Conservation (phyloP, 2,797 vertebrate genomes). For the Paratrypauchen microcephalus region DNA sequence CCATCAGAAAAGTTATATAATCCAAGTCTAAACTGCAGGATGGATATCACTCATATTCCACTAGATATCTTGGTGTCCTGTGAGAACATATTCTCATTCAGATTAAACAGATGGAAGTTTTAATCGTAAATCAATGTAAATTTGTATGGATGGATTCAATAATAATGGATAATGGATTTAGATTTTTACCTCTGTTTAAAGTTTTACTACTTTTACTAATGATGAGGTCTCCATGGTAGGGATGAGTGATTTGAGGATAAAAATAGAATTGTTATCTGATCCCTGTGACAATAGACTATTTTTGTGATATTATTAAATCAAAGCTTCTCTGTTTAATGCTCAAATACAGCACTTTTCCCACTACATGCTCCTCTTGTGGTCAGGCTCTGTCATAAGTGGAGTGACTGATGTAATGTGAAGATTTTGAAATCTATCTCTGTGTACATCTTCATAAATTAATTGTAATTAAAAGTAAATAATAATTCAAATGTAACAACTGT, state of each 20-base stretch:
- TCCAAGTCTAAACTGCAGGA: too few relatives aligned
- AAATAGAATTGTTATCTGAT: neutral
- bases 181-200: too few relatives aligned
- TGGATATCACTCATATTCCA: too few relatives aligned
- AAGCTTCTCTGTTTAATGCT: neutral
- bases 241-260: neutral
- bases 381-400: neutral
- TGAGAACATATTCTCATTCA: too few relatives aligned
- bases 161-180: too few relatives aligned
- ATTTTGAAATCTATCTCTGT: neutral
- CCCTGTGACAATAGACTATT: neutral
- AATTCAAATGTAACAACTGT: neutral
- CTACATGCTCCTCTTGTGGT: neutral
- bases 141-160: too few relatives aligned
- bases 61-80: too few relatives aligned
- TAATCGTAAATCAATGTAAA: too few relatives aligned
- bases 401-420: neutral
- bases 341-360: neutral
- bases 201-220: neutral
- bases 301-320: neutral
- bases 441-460: too few relatives aligned
- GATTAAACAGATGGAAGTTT: too few relatives aligned
- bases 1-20: too few relatives aligned
- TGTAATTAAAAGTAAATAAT: too few relatives aligned
- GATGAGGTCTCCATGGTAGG: neutral